Evolutionary conservation across 2,797 vertebrate genomes (phyloP).

Genomic region (Odontamblyopus rebecca): DNA sequence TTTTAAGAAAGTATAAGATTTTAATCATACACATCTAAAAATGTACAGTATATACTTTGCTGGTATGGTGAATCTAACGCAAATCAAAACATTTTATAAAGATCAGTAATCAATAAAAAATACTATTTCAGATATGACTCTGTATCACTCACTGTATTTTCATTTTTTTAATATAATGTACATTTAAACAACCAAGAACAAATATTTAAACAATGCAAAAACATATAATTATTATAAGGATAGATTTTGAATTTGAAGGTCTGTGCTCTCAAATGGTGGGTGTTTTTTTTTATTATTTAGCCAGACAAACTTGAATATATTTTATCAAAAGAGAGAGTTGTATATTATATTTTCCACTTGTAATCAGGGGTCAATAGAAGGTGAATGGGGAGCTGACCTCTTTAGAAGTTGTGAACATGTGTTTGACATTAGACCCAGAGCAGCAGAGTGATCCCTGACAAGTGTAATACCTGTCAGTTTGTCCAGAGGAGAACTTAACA

Average conservation of each 20-base stretch:
- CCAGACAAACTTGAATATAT: too few species aligned
- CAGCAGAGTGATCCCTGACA: constrained; percentile 62
- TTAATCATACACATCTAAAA: background rate
- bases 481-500: constrained; percentile 70
- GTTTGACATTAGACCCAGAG: constrained; percentile 55
- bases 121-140: background rate
- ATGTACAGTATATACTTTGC: background rate
- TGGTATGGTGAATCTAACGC: background rate
- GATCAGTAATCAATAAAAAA: background rate
- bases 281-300: too few species aligned
- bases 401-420: constrained; percentile 59
- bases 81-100: background rate
- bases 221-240: background rate
- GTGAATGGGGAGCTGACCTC: constrained; percentile 67
- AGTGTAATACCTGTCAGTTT: constrained; percentile 74
- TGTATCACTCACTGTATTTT: background rate
- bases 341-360: background rate
- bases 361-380: constrained; percentile 34
- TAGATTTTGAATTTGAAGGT: background rate
- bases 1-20: constrained; percentile 9
- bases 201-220: background rate
- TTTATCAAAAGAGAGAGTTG: background rate
- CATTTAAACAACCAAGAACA: background rate
- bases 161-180: background rate
- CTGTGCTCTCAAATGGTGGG: too few species aligned